phyloP scores from a whole-genome alignment of 2,888 invertebrate genomes.

The Stenurella melanura region DNA sequence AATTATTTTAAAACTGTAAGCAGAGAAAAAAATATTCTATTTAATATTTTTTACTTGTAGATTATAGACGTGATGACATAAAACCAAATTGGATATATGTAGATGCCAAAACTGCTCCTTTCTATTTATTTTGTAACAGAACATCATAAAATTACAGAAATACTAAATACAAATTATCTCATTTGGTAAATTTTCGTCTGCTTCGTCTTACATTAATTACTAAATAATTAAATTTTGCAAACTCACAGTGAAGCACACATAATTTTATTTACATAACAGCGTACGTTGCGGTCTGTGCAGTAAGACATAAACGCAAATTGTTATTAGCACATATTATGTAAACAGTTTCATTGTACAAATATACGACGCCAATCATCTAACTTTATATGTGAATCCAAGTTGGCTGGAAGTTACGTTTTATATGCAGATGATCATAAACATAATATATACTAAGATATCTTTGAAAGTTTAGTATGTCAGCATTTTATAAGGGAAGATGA shows the following conservation, averaged over 20 bases:
- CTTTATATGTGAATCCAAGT: constrained; percentile 15
- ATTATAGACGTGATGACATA: too few species aligned
- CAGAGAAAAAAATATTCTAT: too few species aligned
- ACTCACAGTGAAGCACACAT: neutral
- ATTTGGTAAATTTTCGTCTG: neutral
- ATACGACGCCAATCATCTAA: constrained; percentile 27
- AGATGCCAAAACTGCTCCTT: too few species aligned
- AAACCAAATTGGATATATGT: too few species aligned
- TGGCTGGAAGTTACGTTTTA: constrained; percentile 11
- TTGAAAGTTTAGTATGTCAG: neutral
- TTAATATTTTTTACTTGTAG: too few species aligned
- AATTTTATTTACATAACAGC: constrained; percentile 4
- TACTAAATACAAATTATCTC: too few species aligned
- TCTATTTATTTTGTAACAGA: too few species aligned
- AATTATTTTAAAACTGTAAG: too few species aligned
- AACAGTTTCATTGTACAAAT: neutral
- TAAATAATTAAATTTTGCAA: constrained; percentile 7
- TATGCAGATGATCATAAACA: constrained; percentile 25
- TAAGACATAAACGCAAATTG: constrained; percentile 7
- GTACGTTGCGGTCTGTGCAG: neutral
- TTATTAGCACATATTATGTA: constrained; percentile 4
- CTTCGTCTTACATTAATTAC: neutral
- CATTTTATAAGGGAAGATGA: neutral
- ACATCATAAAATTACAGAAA: too few species aligned
- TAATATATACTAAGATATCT: neutral